Evolutionary conservation across 2,797 vertebrate species (phyloP), one percentile per base, ranked within the genome.

Genomic region (Coregonus ussuriensis): DNA sequence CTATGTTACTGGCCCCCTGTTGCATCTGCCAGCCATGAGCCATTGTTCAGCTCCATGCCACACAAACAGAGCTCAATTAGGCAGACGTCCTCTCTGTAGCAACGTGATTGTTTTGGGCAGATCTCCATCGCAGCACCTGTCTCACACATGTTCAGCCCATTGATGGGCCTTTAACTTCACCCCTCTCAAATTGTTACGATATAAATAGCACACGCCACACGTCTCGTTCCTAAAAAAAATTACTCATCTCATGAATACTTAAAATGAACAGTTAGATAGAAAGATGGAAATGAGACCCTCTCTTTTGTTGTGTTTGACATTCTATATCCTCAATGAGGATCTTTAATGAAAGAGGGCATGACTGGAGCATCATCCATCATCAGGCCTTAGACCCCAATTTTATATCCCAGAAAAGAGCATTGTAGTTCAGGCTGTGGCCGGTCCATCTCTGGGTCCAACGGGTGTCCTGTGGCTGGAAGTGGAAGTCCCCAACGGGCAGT

Each of bases 61-160:
- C 89, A 85, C 91, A 91, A 87, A 89, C 87, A 88, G 89, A 78
- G 84, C 87, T 90, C 92, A 91, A 90, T 91, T 91, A 91, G 88
- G 79, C 87, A 83, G 88, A 78, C 85, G 86, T 87, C 80, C 84
- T 79, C 88, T 88, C 86, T 88, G 84, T 87, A 77, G 88, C 87
- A 87, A 87, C 83, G 56, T 86, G 87, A 86, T 86, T 91, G 90
- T 93, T 90, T 87, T 83, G 89, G 87, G 86, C 85, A 80, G 80
- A 82, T 90, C 86, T 86, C 89, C 83, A 85, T 88, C 74, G 77
- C 80, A 84, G 91, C 93, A 94, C 93, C 92, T 94, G 94, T 89
- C 89, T 88, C 79, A 84, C 88, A 92, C 91, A 92, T 87, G 88
- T 76, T 81, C 84, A 79, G 80, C 80, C 88, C 86, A 91, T 91